These are phyloP conservation scores for Puma concolor DNA, from an alignment of 2,113 vertebrate species.

Conservation along the genomic window DNA sequence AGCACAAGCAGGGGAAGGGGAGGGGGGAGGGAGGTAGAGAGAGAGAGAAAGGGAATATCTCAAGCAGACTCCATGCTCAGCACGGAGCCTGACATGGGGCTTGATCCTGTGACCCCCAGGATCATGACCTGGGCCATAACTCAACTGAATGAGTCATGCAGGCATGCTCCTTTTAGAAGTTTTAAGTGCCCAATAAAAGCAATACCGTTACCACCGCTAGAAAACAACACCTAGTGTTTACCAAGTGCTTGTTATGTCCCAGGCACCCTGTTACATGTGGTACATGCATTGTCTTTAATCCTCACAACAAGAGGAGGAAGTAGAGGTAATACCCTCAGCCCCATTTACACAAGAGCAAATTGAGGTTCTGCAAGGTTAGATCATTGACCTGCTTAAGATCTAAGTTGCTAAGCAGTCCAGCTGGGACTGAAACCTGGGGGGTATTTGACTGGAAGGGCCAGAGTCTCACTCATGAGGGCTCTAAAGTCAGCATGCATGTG, in stretches of 20 bases:
- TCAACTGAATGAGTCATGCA: no score
- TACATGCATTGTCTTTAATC: not conserved
- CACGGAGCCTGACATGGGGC: no score
- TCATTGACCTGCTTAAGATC: not conserved
- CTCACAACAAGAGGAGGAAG: not conserved
- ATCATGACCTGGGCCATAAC: no score
- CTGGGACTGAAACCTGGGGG: not conserved
- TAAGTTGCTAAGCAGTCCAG: not conserved
- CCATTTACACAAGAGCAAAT: not conserved
- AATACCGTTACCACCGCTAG: not conserved
- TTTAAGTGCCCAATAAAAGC: slow-evolving; percentile 7
- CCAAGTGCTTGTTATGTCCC: not conserved
- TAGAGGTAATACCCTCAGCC: not conserved
- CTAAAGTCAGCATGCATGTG: not conserved
- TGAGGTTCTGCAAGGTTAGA: not conserved
- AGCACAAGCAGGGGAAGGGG: no score
- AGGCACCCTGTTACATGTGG: not conserved
- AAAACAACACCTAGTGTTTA: not conserved
- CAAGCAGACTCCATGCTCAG: no score
- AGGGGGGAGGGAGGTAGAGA: no score
- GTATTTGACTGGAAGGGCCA: not conserved
- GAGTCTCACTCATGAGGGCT: no score
- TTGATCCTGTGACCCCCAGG: no score
- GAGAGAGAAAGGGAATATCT: no score
- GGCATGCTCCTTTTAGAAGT: not conserved